Percentiles rank a stretch among this genome's conserved stretches.
These are phyloP conservation scores for Bombyx mandarina DNA, from an alignment of 1,140 invertebrate genomes.

Conservation along the genomic window DNA sequence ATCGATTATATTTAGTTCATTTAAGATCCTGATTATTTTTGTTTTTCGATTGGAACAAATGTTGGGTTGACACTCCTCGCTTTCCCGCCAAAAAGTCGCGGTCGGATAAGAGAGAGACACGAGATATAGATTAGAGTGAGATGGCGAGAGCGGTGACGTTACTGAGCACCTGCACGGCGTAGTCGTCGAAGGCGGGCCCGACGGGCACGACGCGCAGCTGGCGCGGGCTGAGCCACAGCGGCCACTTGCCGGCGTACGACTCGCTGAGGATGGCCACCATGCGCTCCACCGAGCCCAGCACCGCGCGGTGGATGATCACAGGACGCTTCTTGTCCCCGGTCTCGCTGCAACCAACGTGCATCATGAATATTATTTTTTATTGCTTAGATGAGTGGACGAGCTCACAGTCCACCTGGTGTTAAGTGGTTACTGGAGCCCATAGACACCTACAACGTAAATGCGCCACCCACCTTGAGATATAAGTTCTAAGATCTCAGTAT, in stretches of 20 bases:
- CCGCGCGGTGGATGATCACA: slow-evolving; percentile 98
- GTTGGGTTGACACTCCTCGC: no score
- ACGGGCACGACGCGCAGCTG: slow-evolving; percentile 95
- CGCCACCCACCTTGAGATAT: no score
- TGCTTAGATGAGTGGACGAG: no score
- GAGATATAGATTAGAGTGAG: background rate
- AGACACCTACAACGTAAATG: no score
- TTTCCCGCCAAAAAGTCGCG: no score
- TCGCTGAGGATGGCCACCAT: slow-evolving; percentile 99
- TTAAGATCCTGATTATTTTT: no score
- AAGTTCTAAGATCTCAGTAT: no score
- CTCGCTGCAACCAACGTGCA: slow-evolving; percentile 73
- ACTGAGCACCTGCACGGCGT: slow-evolving; percentile 80
- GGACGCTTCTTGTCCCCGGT: slow-evolving; percentile 90
- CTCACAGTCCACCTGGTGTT: no score
- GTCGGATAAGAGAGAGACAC: no score
- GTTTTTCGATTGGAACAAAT: no score
- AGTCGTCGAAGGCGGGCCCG: slow-evolving; percentile 86
- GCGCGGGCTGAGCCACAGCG: slow-evolving; percentile 97
- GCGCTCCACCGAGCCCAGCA: slow-evolving; percentile 97
- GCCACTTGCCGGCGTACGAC: slow-evolving; percentile 98
- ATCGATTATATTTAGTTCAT: no score
- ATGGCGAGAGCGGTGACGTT: background rate
- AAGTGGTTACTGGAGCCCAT: no score
- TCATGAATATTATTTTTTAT: background rate